Evolutionary conservation across 2,888 invertebrate species (phyloP), one percentile per base, ranked within the genome.

Genomic region (Ichneumon xanthorius): DNA sequence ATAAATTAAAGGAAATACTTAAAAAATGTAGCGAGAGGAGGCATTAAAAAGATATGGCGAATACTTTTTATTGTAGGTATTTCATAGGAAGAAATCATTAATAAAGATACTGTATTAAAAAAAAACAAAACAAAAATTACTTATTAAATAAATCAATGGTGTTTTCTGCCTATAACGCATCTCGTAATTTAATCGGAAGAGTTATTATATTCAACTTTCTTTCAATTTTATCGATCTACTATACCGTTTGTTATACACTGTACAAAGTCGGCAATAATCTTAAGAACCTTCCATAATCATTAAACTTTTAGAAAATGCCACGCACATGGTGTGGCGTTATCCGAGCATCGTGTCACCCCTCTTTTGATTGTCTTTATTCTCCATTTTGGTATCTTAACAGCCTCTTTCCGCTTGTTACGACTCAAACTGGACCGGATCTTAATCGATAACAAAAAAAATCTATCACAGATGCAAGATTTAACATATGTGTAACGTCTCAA

Each of bases 231-330:
- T 91, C 86, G 91, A 91, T 88, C 87, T 89, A 91, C 89, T 91
- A 75, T 90, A 90, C 89, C 87, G 85, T 87, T 87, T 86, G 86
- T 88, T 85, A 86, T 65, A 87, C 90, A 94, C 93, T 95, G 94
- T 94, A 94, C 94, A 94, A 94, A 94, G 90, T 94, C 94, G 94
- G 94, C 94, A 94, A 95, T 94, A 94, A 94, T 93, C 87, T 92
- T 91, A 91, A 92, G 89, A 89, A 89, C 89, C 92, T 93, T 91
- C 91, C 92, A 91, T 91, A 92, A 94, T 92, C 92, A 92, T 92
- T 91, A 90, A 89, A 89, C 89, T 84, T 80, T 81, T 73, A 61
- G 72, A 75, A 83, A 72, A 61, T 14, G 33, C 48, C 72, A 55
- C 71, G 53, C 40, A 40, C 19, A 73, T 53, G 16, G 45, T 48